phyloP scores from a whole-genome alignment of 2,113 vertebrate genomes.

The Steatornis caripensis region DNA sequence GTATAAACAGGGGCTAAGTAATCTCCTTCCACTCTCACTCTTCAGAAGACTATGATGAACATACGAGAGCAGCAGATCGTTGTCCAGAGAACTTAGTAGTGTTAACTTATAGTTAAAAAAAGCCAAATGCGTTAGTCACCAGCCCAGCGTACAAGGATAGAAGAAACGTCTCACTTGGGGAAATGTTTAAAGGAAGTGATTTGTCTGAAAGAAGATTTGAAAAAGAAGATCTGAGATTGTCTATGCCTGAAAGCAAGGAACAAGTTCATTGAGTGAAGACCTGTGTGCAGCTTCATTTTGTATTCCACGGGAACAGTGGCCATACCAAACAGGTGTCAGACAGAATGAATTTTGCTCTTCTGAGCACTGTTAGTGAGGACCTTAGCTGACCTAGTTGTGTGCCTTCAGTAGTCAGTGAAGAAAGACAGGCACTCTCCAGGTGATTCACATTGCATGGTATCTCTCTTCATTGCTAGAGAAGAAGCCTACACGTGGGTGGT shows the following conservation, averaged over 20 bases:
- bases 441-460: background rate
- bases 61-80: background rate
- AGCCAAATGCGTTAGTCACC: background rate
- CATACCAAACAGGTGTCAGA: background rate
- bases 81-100: background rate
- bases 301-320: background rate
- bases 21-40: background rate
- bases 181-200: background rate
- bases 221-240: background rate
- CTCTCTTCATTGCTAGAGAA: background rate
- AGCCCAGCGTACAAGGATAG: background rate
- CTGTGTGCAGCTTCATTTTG: background rate
- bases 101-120: background rate
- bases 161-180: background rate
- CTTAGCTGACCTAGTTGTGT: background rate
- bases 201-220: background rate
- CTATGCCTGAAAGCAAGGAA: background rate
- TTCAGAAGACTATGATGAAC: background rate
- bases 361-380: background rate
- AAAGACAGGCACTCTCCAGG: background rate
- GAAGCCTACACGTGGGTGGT: background rate
- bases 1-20: background rate
- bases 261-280: background rate
- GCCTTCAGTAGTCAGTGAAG: background rate
- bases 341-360: background rate